Percentiles rank a stretch among this genome's conserved stretches.
These are phyloP conservation scores for Drosophila buzzatii DNA, from an alignment of 2,888 invertebrate genomes.

Conservation along the genomic window DNA sequence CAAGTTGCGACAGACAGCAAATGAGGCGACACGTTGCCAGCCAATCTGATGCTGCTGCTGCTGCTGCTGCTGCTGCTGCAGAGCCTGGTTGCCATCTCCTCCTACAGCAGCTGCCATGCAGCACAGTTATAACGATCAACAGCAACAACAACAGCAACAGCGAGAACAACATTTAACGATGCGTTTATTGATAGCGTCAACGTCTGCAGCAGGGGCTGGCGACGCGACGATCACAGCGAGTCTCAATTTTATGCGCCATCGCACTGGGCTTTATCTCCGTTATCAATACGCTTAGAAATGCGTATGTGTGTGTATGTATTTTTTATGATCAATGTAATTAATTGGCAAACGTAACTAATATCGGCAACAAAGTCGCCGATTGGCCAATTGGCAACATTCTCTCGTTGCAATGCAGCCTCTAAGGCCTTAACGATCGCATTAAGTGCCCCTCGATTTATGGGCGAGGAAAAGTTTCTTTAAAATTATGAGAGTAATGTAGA, in stretches of 20 bases:
- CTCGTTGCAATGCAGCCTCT: slow-evolving; percentile 7
- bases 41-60: slow-evolving; percentile 26
- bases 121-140: slow-evolving; percentile 70
- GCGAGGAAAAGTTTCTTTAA: slow-evolving; percentile 14
- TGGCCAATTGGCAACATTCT: slow-evolving; percentile 33
- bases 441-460: slow-evolving; percentile 29
- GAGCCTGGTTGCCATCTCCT: neutral
- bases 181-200: slow-evolving; percentile 71
- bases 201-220: slow-evolving; percentile 9
- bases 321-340: slow-evolving; percentile 74
- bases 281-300: slow-evolving; percentile 67
- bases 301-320: slow-evolving; percentile 2
- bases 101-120: slow-evolving; percentile 25
- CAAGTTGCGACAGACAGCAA: slow-evolving; percentile 60
- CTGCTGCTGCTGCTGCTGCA: slow-evolving; percentile 13
- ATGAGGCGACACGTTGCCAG: slow-evolving; percentile 56
- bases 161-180: slow-evolving; percentile 61
- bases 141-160: slow-evolving; percentile 7
- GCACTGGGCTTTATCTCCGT: slow-evolving; percentile 68
- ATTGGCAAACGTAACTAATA: slow-evolving; percentile 62
- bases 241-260: slow-evolving; percentile 51
- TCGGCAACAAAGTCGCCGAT: slow-evolving; percentile 64
- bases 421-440: slow-evolving; percentile 39
- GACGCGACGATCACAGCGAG: slow-evolving; percentile 15
- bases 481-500: neutral